Base-by-base conservation (phyloP, 2,113 vertebrate species). In the Cromileptes altivelis region DNA sequence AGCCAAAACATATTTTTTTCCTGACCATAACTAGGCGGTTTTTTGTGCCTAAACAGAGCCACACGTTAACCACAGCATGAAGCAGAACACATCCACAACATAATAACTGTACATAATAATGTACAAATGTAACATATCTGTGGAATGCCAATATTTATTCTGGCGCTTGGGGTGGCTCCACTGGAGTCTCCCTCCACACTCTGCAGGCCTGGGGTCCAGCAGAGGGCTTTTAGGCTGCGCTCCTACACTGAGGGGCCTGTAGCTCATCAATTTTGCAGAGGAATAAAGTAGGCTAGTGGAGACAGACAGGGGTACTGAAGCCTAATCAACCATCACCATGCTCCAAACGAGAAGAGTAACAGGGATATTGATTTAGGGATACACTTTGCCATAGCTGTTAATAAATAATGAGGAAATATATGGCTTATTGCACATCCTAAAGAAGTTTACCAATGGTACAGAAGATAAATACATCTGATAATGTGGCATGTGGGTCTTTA, bases 191-290 rank as follows among this genome's bases (percentile, higher is more conserved):
- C 25, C 69, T 76, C 45, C 69, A 77, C 64, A 78, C 84, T 70
- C 80, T 82, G 68, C 58, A 70, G 50, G 78, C 73, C 70, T 57
- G 69, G 4, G 65, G 73, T 78, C 76, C 78, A 81, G 49, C 40
- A 56, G 70, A 80, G 88, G 83, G 91, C 89, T 95, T 95, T 94
- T 92, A 94, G 87, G 80, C 85, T 72, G 25, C 45, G 3, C 76
- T 72, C 64, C 71, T 81, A 71, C 75, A 55, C 82, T 37, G 67
- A 74, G 79, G 85, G 75, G 57, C 62, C 78, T 81, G 56, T 62
- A 62, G 30, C 62, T 83, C 85, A 95, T 95, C 72, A 96, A 95
- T 95, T 94, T 93, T 95, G 89, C 87, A 96, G 60, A 70, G 75
- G 47, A 84, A 88, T 90, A 78, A 94, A 94, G 89, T 84, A 84